These are phyloP conservation scores for Paguma larvata DNA, from an alignment of 2,797 vertebrate genomes.

Conservation along the genomic window DNA sequence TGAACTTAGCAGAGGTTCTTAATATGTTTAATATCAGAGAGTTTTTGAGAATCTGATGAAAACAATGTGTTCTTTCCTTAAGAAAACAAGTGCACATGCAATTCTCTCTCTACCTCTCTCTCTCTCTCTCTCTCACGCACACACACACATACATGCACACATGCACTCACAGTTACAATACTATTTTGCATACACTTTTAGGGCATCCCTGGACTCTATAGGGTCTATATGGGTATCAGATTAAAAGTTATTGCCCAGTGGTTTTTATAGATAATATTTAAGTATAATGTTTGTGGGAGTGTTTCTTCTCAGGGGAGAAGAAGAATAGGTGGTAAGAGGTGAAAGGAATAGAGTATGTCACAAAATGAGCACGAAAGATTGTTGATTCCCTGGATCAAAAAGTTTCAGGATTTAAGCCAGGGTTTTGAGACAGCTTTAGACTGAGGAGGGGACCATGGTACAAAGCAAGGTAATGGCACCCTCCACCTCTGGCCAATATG, in stretches of 20 bases:
- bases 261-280: neutral
- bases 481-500: neutral
- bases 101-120: neutral
- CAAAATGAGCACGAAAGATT: neutral
- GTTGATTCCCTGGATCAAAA: neutral
- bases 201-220: neutral
- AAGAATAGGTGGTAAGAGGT: neutral
- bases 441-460: neutral
- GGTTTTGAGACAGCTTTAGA: neutral
- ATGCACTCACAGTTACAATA: neutral
- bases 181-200: neutral
- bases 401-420: neutral
- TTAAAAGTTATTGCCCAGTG: neutral
- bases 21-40: neutral
- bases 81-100: neutral
- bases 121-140: neutral
- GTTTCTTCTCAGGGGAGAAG: neutral
- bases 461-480: neutral
- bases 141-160: neutral
- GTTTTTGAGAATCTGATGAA: slow-evolving; percentile 26
- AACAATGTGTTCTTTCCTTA: neutral
- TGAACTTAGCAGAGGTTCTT: neutral
- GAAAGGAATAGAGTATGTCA: neutral
- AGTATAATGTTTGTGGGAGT: neutral
- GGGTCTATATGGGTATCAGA: neutral